A percentile compares a stretch with the other conserved stretches of the same genome.
phyloP scores from a whole-genome alignment of 1,140 invertebrate genomes.

The Brachionus rubens region DNA sequence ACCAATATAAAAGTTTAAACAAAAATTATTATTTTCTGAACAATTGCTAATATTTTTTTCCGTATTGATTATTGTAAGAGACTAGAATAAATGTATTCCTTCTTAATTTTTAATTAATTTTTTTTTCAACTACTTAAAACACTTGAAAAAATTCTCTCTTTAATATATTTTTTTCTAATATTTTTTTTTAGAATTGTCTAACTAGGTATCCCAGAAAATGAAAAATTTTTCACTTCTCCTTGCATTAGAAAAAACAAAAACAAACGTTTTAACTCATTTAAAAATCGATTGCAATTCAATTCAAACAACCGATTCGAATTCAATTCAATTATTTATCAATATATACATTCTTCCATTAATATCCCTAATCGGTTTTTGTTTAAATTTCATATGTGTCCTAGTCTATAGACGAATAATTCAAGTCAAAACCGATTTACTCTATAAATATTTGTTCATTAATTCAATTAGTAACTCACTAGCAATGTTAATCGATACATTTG shows the following conservation, averaged over 20 bases:
- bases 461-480: conserved; percentile 31
- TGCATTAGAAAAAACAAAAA: neutral
- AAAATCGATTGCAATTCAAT: neutral
- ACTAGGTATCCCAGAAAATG: no score
- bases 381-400: conserved; percentile 25
- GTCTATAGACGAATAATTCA: conserved; percentile 5
- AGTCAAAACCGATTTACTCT: neutral
- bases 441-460: conserved; percentile 34
- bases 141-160: no score
- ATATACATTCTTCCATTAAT: conserved; percentile 21
- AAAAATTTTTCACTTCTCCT: neutral
- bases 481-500: conserved; percentile 7
- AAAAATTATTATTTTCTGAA: no score
- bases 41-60: no score
- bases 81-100: no score
- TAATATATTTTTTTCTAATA: no score
- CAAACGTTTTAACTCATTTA: neutral
- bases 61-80: no score
- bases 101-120: no score
- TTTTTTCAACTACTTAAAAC: no score
- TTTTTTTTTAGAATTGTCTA: no score
- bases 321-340: conserved; percentile 20
- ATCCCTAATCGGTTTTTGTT: conserved; percentile 9
- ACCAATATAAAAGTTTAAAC: no score
- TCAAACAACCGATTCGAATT: neutral